These are phyloP conservation scores for Laothoe populi DNA, from an alignment of 2,888 invertebrate species.

Conservation along the genomic window DNA sequence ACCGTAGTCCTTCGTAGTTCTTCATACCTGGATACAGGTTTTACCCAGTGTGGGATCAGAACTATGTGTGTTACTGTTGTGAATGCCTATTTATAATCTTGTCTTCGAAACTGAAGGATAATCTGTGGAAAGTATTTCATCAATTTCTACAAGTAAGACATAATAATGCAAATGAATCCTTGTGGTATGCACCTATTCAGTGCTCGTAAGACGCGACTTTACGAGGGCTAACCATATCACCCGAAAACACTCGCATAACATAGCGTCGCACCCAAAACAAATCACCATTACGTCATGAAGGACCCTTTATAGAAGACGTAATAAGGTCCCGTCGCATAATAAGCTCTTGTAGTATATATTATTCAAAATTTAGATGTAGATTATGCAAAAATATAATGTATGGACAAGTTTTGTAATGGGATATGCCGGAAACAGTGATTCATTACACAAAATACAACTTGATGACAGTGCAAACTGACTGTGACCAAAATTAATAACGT, in stretches of 20 bases:
- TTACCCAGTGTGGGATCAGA: too few species aligned
- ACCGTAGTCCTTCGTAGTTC: too few species aligned
- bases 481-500: too few species aligned
- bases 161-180: slow-evolving; percentile 25
- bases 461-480: too few species aligned
- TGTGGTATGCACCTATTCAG: slow-evolving; percentile 14
- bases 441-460: too few species aligned
- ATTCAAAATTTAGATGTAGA: too few species aligned
- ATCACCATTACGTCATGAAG: slow-evolving; percentile 40
- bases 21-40: too few species aligned
- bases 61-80: too few species aligned
- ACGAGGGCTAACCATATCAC: slow-evolving; percentile 40
- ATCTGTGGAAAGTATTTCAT: not conserved
- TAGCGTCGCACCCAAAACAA: slow-evolving; percentile 43
- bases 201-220: slow-evolving; percentile 18
- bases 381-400: too few species aligned
- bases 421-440: too few species aligned
- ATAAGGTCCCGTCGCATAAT: not conserved
- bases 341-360: too few species aligned
- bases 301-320: slow-evolving; percentile 8
- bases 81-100: not conserved
- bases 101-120: not conserved
- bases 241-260: slow-evolving; percentile 45
- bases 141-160: slow-evolving; percentile 13
- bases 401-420: too few species aligned